phyloP scores from a whole-genome alignment of 2,113 vertebrate genomes.

The Chroicocephalus ridibundus region DNA sequence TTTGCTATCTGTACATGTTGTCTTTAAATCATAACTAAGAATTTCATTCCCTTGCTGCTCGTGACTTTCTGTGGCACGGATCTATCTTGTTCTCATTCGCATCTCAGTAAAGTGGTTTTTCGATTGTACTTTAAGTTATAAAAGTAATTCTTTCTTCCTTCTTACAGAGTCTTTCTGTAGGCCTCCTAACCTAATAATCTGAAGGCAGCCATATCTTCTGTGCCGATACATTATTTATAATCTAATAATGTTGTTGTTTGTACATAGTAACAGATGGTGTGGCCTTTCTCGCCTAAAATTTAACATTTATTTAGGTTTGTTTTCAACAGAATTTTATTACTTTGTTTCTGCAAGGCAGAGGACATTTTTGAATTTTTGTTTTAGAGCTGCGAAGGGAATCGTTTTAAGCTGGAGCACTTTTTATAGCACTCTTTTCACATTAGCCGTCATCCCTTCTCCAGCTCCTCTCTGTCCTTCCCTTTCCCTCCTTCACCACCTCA shows the following conservation, averaged over 20 bases:
- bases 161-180: not conserved
- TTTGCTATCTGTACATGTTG: not conserved
- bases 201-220: not conserved
- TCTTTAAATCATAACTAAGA: not conserved
- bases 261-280: not conserved
- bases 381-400: not conserved
- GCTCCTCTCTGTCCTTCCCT: not conserved
- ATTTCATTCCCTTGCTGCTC: not conserved
- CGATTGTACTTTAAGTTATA: not conserved
- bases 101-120: not conserved
- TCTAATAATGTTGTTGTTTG: not conserved
- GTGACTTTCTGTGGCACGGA: rapidly evolving
- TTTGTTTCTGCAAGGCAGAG: not conserved
- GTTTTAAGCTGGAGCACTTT: not conserved
- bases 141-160: not conserved
- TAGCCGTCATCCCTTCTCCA: not conserved
- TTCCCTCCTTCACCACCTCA: not conserved
- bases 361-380: not conserved
- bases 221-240: not conserved
- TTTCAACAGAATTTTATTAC: not conserved
- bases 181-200: not conserved
- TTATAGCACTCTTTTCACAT: not conserved
- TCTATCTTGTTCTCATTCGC: not conserved
- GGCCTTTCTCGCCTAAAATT: not conserved
- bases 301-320: not conserved